phyloP scores from a whole-genome alignment of 1,140 invertebrate genomes.

The Euschistus heros region DNA sequence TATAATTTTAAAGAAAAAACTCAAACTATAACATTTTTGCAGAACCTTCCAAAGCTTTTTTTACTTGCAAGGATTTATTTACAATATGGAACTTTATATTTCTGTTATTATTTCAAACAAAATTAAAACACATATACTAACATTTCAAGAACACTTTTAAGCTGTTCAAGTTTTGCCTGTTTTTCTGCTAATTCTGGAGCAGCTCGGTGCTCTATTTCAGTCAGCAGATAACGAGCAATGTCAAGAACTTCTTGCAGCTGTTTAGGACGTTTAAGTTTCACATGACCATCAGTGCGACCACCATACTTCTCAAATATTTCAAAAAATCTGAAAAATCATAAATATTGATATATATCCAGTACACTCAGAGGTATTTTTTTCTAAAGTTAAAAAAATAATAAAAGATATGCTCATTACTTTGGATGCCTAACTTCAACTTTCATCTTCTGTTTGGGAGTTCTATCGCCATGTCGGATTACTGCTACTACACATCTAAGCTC shows the following conservation, averaged over 20 bases:
- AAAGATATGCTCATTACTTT: constrained; percentile 52
- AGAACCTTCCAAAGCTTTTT: too few relatives aligned
- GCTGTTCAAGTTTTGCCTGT: constrained; percentile 91
- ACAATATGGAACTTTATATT: too few relatives aligned
- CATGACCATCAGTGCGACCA: constrained; percentile 87
- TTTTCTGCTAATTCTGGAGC: constrained; percentile 91
- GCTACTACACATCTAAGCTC: constrained; percentile 94
- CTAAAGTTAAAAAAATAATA: not conserved
- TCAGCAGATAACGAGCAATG: constrained; percentile 76
- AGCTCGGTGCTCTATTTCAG: constrained; percentile 73
- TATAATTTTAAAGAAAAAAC: too few relatives aligned
- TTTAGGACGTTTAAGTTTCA: constrained; percentile 95
- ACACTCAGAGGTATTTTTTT: not conserved
- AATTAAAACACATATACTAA: constrained; percentile 39
- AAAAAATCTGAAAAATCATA: constrained; percentile 69
- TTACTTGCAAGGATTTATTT: too few relatives aligned
- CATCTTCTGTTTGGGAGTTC: constrained; percentile 99
- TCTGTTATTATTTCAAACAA: not conserved
- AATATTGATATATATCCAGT: too few relatives aligned
- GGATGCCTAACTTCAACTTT: constrained; percentile 99
- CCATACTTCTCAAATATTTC: constrained; percentile 97
- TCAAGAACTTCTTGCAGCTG: constrained; percentile 96
- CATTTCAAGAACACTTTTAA: constrained; percentile 99
- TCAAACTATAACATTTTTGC: too few relatives aligned
- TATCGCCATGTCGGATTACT: constrained; percentile 96